These are phyloP conservation scores for Noctilio leporinus DNA, from an alignment of 2,113 vertebrate species.

Conservation along the genomic window DNA sequence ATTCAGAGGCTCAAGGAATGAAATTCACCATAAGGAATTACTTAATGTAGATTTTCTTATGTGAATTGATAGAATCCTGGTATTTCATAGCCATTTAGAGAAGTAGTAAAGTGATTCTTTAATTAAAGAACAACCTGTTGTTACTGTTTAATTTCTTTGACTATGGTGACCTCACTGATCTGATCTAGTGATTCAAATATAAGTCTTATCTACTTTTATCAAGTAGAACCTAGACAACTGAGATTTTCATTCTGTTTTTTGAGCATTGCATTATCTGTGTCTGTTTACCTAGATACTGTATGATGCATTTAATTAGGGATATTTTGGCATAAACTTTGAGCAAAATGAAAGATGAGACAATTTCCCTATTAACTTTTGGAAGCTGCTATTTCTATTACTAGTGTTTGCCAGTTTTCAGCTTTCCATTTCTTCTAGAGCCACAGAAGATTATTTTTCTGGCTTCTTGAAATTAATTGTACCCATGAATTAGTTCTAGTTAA, in stretches of 20 bases:
- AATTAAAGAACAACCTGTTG: not conserved
- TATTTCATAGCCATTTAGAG: not conserved
- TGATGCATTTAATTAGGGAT: not conserved
- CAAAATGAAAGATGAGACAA: not conserved
- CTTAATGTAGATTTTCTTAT: not conserved
- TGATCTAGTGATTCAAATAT: not conserved
- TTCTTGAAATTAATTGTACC: not conserved
- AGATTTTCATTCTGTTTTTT: not conserved
- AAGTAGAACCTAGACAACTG: not conserved
- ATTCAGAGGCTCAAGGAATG: not conserved
- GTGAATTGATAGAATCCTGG: not conserved
- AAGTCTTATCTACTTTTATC: slow-evolving; percentile 1
- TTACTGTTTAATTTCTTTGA: not conserved
- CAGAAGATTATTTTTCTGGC: not conserved
- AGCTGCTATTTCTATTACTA: not conserved
- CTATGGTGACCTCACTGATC: not conserved
- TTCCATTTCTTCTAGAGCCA: not conserved
- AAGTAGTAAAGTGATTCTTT: not conserved
- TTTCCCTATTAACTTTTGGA: not conserved
- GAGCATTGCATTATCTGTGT: not conserved
- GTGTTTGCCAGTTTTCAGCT: not conserved
- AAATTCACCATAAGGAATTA: not conserved
- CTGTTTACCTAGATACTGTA: not conserved
- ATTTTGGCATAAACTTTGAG: not conserved
- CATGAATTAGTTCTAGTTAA: not conserved